These are phyloP conservation scores for Urechis unicinctus DNA, from an alignment of 2,888 invertebrate genomes.

Conservation along the genomic window DNA sequence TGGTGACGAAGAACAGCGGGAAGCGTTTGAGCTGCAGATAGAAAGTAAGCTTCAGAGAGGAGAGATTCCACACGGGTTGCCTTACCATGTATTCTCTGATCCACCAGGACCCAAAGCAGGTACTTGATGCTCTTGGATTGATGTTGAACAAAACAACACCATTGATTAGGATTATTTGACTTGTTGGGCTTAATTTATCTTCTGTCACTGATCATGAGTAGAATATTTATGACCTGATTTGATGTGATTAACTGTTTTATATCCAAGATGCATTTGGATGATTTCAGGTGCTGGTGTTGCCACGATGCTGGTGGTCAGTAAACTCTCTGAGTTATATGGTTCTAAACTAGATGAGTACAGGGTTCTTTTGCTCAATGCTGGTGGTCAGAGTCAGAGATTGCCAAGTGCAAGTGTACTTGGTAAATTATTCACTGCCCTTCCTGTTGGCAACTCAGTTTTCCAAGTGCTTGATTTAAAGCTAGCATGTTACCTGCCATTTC, in stretches of 20 bases:
- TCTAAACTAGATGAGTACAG: constrained; percentile 30
- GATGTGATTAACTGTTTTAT: background rate
- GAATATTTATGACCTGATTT: background rate
- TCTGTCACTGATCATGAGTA: background rate
- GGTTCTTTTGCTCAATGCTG: constrained; percentile 51
- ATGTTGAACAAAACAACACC: background rate
- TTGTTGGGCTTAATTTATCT: background rate
- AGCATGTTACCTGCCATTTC: constrained; percentile 50
- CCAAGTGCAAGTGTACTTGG: constrained; percentile 52
- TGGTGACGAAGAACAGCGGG: constrained; percentile 46
- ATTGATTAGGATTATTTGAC: background rate
- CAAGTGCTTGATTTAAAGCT: constrained; percentile 51
- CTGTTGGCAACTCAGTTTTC: constrained; percentile 26
- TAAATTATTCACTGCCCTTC: constrained; percentile 51
- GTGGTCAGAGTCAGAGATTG: constrained; percentile 53
- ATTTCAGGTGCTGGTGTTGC: constrained; percentile 52
- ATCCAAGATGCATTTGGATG: background rate
- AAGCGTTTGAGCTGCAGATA: constrained; percentile 47
- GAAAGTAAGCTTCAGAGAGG: constrained; percentile 31
- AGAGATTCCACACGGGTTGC: constrained; percentile 43
- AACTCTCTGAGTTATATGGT: constrained; percentile 35
- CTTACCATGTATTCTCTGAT: constrained; percentile 46
- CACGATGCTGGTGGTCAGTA: constrained; percentile 43
- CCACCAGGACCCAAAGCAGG: constrained; percentile 50
- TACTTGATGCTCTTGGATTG: constrained; percentile 15